Evolutionary conservation across 1,140 invertebrate genomes (phyloP), one percentile per base, ranked within the genome.

Genomic region (Colletes gigas): DNA sequence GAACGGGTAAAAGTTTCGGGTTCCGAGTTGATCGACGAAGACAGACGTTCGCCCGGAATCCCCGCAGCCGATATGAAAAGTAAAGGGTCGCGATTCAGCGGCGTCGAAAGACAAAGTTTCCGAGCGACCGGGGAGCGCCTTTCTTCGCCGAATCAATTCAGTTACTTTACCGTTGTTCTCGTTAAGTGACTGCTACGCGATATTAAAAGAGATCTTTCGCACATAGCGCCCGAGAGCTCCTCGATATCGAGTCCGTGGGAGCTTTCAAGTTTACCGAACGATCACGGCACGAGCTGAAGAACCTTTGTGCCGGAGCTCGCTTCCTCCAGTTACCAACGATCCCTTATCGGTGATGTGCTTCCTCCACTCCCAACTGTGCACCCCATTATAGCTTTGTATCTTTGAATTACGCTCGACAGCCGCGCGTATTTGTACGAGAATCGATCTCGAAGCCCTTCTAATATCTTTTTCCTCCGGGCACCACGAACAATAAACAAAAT

Each of bases 241-340:
- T 74, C 65, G 67, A 67, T 21, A 21, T 75, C 47, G 62, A 65
- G 19, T 47, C 54, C 17, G 3, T 30, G n/a, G n/a, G 41, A 68
- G 52, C 52, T 59, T 76, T 59, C 5, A 39, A 68, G 74, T 68
- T 68, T 59, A 59, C 65, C 19, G 74, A 63, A 63, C 47, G 47
- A 76, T 68, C 65, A 57, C 50, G 50, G 15, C 12, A n/a, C 70
- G 6, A 50, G 57, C 41, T 30, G 44, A 30, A 59, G 65, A 47
- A 68, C 65, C 65, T 76, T 76, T 76, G 65, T 76, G 60, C 57
- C 50, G 3, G n/a, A 44, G 7, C 60, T 30, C 19, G 47, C 17
- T 54, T 74, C 60, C 60, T 65, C 30, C 44, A 54, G 17, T 60
- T 1, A 54, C 30, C 72, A 63, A 41, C 47, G 21, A 65, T 52